These are phyloP conservation scores for Lates japonicus DNA, from an alignment of 2,797 vertebrate species.

Conservation along the genomic window DNA sequence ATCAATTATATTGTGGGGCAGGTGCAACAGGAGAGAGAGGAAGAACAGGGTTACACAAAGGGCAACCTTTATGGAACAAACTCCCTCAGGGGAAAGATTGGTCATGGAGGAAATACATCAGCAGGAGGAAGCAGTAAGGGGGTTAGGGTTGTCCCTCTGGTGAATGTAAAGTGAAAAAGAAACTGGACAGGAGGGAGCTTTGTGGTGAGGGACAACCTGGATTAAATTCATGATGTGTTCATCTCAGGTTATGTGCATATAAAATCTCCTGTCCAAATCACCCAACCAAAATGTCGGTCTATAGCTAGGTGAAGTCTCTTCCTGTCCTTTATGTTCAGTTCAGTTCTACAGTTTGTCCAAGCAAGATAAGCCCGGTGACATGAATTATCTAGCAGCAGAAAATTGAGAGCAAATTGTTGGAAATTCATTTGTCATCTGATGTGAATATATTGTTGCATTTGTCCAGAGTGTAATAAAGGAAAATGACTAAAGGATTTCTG, in stretches of 20 bases:
- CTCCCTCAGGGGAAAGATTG: constrained; percentile 8
- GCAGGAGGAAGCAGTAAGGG: neutral
- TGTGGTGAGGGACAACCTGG: neutral
- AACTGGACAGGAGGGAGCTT: neutral
- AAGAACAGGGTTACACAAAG: constrained; percentile 23
- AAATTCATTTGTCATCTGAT: constrained; percentile 18
- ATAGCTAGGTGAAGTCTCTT: neutral
- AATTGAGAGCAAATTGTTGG: neutral
- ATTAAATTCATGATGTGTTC: neutral
- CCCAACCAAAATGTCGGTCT: neutral
- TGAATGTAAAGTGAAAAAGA: neutral
- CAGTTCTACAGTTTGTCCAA: neutral
- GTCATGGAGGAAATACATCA: constrained; percentile 21
- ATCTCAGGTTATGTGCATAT: neutral
- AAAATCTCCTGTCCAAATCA: neutral
- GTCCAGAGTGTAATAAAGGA: constrained; percentile 19
- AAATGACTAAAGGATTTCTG: constrained; percentile 21
- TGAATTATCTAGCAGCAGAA: neutral
- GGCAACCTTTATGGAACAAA: constrained; percentile 13
- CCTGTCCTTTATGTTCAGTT: neutral
- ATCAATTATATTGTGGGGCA: neutral
- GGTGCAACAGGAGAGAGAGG: neutral
- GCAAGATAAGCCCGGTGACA: neutral
- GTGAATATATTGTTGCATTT: constrained; percentile 24
- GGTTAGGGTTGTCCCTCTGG: neutral